phyloP scores from a whole-genome alignment of 2,113 vertebrate species.

The Tragelaphus buxtoni region DNA sequence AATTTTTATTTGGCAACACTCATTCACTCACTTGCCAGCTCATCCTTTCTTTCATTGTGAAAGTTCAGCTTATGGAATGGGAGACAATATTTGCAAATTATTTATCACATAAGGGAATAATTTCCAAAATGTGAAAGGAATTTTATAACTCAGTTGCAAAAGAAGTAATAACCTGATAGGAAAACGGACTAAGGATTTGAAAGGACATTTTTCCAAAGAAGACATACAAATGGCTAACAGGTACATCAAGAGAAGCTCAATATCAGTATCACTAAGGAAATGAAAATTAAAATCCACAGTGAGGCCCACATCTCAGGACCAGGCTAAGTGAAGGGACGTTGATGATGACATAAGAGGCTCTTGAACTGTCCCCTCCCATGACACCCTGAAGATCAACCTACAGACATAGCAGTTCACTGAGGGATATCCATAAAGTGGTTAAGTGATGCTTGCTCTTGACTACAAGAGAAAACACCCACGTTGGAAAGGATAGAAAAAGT shows the following conservation, averaged over 20 bases:
- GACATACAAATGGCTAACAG: neutral
- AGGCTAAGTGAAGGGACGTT: neutral
- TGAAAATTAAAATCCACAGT: neutral
- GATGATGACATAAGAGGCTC: neutral
- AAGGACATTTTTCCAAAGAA: neutral
- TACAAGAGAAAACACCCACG: neutral
- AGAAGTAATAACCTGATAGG: neutral
- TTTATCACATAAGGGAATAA: neutral
- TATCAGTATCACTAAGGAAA: neutral
- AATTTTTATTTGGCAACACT: neutral
- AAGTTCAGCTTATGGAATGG: neutral
- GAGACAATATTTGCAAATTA: neutral
- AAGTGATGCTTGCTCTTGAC: neutral
- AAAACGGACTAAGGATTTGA: neutral
- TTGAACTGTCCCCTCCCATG: neutral
- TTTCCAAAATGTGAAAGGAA: neutral
- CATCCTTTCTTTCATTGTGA: neutral
- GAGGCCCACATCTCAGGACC: neutral
- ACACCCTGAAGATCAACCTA: no score
- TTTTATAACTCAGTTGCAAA: neutral
- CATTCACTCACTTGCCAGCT: neutral
- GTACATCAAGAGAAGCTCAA: neutral
- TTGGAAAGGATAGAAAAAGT: neutral
- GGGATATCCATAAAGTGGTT: neutral
- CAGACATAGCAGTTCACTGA: neutral